Percentiles rank a stretch among this genome's conserved stretches.
Conservation (phyloP, 2,888 invertebrate species). For the Cistogaster globosa region DNA sequence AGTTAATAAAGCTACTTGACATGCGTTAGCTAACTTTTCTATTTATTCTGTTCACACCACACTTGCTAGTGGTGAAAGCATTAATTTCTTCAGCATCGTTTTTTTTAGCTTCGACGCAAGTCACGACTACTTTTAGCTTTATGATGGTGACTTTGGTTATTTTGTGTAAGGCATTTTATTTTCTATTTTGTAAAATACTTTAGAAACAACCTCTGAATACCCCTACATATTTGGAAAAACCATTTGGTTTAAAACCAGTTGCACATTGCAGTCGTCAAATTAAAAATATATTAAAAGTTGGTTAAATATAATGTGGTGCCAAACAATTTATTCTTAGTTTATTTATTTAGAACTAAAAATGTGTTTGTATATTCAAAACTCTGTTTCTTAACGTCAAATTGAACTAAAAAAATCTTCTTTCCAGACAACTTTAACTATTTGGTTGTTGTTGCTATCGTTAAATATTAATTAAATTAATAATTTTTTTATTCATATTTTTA, state of each 20-base stretch:
- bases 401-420: background rate
- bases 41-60: no score
- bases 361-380: background rate
- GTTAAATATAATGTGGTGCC: slow-evolving; percentile 9
- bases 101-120: no score
- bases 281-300: slow-evolving; percentile 32
- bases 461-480: slow-evolving; percentile 25
- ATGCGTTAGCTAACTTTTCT: no score
- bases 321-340: background rate
- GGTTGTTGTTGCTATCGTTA: background rate
- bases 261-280: slow-evolving; percentile 2
- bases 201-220: background rate
- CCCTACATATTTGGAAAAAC: background rate
- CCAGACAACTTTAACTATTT: background rate
- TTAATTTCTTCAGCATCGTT: no score
- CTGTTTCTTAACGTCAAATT: slow-evolving; percentile 22
- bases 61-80: no score
- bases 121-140: no score
- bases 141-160: no score
- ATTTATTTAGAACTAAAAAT: background rate
- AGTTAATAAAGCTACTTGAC: no score
- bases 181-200: background rate
- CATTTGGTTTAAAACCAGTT: slow-evolving; percentile 36
- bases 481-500: background rate
- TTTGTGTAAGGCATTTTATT: no score